Base-by-base conservation (phyloP, 2,888 invertebrate species). In the Lycophotia porphyrea region DNA sequence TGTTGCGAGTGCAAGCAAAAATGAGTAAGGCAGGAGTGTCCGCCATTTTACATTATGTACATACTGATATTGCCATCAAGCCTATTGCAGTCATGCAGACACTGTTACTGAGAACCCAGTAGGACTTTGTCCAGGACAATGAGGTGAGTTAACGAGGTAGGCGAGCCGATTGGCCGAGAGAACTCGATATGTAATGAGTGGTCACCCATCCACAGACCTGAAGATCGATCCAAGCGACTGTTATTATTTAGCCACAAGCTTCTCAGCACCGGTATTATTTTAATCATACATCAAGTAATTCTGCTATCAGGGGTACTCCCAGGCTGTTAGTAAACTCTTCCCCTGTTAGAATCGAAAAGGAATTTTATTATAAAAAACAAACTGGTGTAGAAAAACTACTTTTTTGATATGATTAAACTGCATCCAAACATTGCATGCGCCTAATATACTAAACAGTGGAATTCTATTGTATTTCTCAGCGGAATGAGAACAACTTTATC, bases 401-500 rank as follows among this genome's bases (percentile, higher is more conserved):
- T 34, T 2, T 5, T 60, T 60, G 5, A 34, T 18, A 34, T 34
- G 21, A 34, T 61, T 61, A 42, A 71, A 65, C 27, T 44, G 71
- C 58, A 66, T 34, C 4, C 3, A 52, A 58, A 11, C 11, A 24
- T 18, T 15, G 3, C 9, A 31, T 60, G 18, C 27, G 13, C 31
- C 49, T 74, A 13, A n/a, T 39, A n/a, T 8, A 24, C 55, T 13
- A 36, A 44, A 31, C 34, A 27, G 13, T 21, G 7, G 15, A 27
- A 55, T 64, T 21, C 24, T 70, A 65, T 74, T 44, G 27, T 61
- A 52, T 61, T 65, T 52, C 15, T 58, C 13, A 24, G 27, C 42
- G 18, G 31, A 55, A 24, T 47, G 34, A 47, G 15, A 47, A 8
- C n/a, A 68, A 42, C 9, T 21, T 76, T 67, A 76, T 76, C 80